Base-by-base conservation (phyloP, 37 sponge, comb jelly and placozoan species). In the Geodia barretti region DNA sequence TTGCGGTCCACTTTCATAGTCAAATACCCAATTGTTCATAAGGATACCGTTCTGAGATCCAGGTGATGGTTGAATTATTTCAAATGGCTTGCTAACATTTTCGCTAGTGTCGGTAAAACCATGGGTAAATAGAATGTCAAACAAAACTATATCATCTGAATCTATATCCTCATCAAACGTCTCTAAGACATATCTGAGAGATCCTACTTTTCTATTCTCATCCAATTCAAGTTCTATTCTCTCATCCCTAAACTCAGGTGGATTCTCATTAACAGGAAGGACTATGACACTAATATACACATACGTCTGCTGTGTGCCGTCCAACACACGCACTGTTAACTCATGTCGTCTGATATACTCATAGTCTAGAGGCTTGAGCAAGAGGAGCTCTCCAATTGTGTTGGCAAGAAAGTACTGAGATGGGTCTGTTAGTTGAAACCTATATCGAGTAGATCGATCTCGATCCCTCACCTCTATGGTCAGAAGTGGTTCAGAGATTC, bases 211-310 rank as follows among this genome's bases (percentile, higher is more conserved):
- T 1, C 34, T 30, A 62, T 77, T 78, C 39, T 85, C 86, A 7
- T 39, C 9, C 23, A 85, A 8, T 31, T 23, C 43, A 14, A 25
- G 26, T 7, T 62, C 23, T 21, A 41, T 11, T 34, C 20, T 37
- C 1, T 34, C 2, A 58, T 23, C 29, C 4, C 26, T 9, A 26
- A 85, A 78, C 19, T 2, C 36, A 14, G 86, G 86, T 30, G 86
- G 47, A 42, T 72, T 38, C 32, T 85, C 86, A 62, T 85, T 85
- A 1, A 85, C 78, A 34, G 86, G 79, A 7, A 47, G 54, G 7
- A 47, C 54, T 41, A 42, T 71, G n/a, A 85, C 86, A 58, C 35
- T 43, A 4, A 85, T 39, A 1, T 35, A n/a, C 17, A 85, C 63
- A 21, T 31, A 39, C n/a, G 66, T 58, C 2, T 34, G 11, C 14